Percentiles rank a stretch among this genome's conserved stretches.
Conservation (phyloP, 2,888 invertebrate species). For the Ligdia adustata region DNA sequence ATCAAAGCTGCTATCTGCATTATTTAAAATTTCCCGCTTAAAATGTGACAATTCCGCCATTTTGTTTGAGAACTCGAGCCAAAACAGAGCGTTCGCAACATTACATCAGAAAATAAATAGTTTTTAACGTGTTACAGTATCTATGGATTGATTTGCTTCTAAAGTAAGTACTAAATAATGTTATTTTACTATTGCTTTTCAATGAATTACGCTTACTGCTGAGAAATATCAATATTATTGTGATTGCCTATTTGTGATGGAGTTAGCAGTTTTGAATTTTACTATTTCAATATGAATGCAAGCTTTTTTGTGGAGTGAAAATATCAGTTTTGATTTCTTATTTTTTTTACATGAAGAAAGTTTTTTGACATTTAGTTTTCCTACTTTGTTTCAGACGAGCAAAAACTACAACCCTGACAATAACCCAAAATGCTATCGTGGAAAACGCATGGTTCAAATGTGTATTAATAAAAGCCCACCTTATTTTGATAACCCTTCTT, state of each 20-base stretch:
- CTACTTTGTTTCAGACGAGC: no score
- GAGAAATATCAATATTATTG: background rate
- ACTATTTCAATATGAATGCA: background rate
- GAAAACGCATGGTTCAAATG: no score
- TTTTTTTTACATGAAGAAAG: background rate
- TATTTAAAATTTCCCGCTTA: background rate
- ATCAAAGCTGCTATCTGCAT: background rate
- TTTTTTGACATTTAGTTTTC: background rate
- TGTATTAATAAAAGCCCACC: background rate
- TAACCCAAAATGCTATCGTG: no score
- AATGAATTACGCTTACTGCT: background rate
- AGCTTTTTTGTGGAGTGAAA: background rate
- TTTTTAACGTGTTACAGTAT: no score
- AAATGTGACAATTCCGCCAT: background rate
- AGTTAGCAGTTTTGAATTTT: background rate
- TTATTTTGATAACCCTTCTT: background rate
- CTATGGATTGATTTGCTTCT: background rate
- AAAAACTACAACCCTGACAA: no score
- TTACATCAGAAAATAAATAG: no score
- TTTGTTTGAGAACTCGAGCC: background rate
- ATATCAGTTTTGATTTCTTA: background rate
- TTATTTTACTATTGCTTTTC: background rate
- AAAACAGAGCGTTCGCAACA: background rate
- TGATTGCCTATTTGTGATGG: no score
- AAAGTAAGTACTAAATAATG: background rate